Evolutionary conservation across 2,888 invertebrate species (phyloP).

Genomic region (Orthosia cruda): DNA sequence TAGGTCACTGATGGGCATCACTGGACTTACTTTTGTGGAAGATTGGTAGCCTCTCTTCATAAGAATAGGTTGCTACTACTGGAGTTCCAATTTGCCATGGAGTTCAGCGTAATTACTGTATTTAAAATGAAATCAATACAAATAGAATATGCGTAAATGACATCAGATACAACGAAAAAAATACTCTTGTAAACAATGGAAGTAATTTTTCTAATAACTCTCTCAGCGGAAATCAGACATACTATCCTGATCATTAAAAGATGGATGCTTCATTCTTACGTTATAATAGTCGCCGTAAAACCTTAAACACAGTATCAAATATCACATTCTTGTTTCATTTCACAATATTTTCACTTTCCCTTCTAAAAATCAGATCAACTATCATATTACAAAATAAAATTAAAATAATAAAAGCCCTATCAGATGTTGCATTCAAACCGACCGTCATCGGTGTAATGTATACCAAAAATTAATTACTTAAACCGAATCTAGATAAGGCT

Average conservation of each 20-base stretch:
- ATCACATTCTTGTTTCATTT: slow-evolving; percentile 21
- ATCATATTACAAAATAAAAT: slow-evolving; percentile 50
- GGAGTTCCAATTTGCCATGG: no score
- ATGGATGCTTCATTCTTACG: neutral
- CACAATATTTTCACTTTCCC: slow-evolving; percentile 34
- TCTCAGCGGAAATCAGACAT: neutral
- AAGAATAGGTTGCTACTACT: no score
- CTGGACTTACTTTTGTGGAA: neutral
- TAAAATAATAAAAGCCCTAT: slow-evolving; percentile 39
- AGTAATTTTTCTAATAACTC: neutral
- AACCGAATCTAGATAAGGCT: slow-evolving; percentile 71
- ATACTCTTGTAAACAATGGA: neutral
- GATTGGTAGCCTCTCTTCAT: no score
- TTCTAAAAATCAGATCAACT: slow-evolving; percentile 45
- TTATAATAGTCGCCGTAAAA: neutral
- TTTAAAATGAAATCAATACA: no score
- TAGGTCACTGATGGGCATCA: neutral
- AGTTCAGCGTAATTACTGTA: no score
- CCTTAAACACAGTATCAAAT: slow-evolving; percentile 25
- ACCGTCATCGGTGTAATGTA: slow-evolving; percentile 61
- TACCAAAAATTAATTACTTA: slow-evolving; percentile 72
- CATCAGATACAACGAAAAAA: no score
- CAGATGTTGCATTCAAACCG: slow-evolving; percentile 45
- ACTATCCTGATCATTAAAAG: neutral
- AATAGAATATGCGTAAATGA: no score